Base-by-base conservation (phyloP, 1,140 invertebrate species). In the Aporrectodea caliginosa region DNA sequence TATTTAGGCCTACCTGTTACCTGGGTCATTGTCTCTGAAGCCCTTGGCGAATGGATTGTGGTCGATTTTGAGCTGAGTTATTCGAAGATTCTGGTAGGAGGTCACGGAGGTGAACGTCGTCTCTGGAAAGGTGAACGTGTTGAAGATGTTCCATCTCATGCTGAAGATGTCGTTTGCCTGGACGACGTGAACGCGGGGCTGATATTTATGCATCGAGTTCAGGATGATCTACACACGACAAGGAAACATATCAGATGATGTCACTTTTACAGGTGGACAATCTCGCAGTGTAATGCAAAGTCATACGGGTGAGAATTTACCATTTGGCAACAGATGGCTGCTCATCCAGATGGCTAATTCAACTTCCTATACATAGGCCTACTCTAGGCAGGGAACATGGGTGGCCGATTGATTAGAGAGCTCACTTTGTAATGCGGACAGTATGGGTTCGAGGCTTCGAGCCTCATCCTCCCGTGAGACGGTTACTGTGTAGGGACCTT, bases 161-260 rank as follows among this genome's bases (percentile, higher is more conserved):
- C 80, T 84, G 81, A 85, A 87, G 43, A 87, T 85, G 86, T 90
- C 90, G 76, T 84, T 87, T 83, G 88, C 90, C 84, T 90, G 90
- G 12, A 91, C 86, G 84, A 99, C 89, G 86, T 99, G 97, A 85
- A 99, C 95, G 72, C 97, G 90, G 6, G 97, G 97, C 85, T 98
- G 96, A 88, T 99, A 98, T 88, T 97, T 95, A 91, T 98, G 97
- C 97, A 98, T 99, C 12, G 96, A 98, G 87, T 98, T 98, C 68
- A 99, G 90, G 80, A 98, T 94, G 86, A 98, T 93, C 96, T 98
- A 84, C 31, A 85, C 84, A 73, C 74, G 80, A 72, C 14, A 29
- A 33, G 33, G 33, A 31, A 71, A 0, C 27, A 1, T 30, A 16
- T 0, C 69, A 16, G 32, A 30, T 30, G 16, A 30, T 30, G 12